Evolutionary conservation across 2,113 vertebrate genomes (phyloP), one percentile per base, ranked within the genome.

Genomic region (Stigmatopora argus): DNA sequence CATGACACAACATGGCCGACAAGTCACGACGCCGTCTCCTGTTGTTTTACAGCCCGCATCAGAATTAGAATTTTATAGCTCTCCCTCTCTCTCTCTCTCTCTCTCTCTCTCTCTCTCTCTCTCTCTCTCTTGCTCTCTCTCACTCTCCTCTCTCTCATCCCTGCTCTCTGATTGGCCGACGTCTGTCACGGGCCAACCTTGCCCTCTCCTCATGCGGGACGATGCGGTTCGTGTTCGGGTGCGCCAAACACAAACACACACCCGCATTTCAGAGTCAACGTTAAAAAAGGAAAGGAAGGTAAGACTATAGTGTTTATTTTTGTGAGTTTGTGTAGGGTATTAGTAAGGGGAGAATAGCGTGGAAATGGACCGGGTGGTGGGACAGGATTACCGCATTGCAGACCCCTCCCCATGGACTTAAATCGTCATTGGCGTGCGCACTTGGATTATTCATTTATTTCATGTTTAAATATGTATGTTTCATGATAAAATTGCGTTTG

Each of bases 321-420:
- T 11, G 41, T 23, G 45, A 12, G 45, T 17, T 63, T 48, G 35
- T 64, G 61, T 57, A 57, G 44, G 52, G n/a, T 11, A 69, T 66
- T 71, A 18, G 3, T 38, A 41, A 18, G 45, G 31, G 7, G 18
- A 7, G 62, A 23, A 12, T 35, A 52, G 7, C 4, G 52, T 18
- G 56, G 35, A 64, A 76, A 48, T 74, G 77, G 78, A 79, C 80
- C 84, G 71, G 62, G 17, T 35, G 60, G 41, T 4, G 26, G 71
- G 65, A 15, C 57, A 10, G 46, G 44, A 86, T 80, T 90, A 90
- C 90, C 90, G 91, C 91, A 92, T 82, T 92, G 91, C 91, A 91
- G 90, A 83, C 70, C 79, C 70, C 79, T 57, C 69, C 67, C 69
- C 78, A 80, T 14, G 53, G 83, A 69, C 74, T 65, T 77, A 53